Base-by-base conservation (phyloP, 2,888 invertebrate genomes). In the Agrotis segetum region DNA sequence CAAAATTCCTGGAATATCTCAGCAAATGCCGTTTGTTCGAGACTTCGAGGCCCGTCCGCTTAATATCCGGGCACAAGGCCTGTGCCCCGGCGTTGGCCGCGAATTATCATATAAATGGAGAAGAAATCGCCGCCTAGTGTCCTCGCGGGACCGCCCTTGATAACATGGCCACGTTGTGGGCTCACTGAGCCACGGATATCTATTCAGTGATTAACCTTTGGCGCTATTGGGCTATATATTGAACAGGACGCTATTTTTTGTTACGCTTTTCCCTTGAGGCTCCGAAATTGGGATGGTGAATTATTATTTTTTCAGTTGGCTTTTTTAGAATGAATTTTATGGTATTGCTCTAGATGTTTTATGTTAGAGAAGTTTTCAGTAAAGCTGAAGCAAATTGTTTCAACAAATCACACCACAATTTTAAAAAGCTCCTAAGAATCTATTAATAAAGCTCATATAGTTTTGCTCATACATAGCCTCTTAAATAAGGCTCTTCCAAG, bases 91-190 rank as follows among this genome's bases (percentile, higher is more conserved):
- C 71, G 69, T 77, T 76, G 74, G 70, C 79, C 66, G 63, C 79
- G 82, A 84, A 91, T 90, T 91, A 91, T 86, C 90, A 90, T 91
- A 91, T 89, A 91, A 89, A 91, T 91, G 85, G 90, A 84, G 83
- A 86, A 87, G 82, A 82, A 85, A 89, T 87, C 84, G 84, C 63
- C 70, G 68, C 64, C 67, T 64, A 77, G 69, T 65, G 74, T 56
- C 76, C 84, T 81, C 80, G 58, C 61, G 82, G 83, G 84, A 83
- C 65, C 66, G 70, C 60, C 83, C 83, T 74, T 82, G 74, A 77
- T 79, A 81, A 66, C 71, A 71, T 67, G 29, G 71, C 67, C 70
- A 60, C 71, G 16, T 55, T 77, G 82, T 44, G 73, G 69, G 19
- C 50, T 40, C 24, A 34, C 56, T 14, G 46, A 58, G 49, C 50